Evolutionary conservation across 2,113 vertebrate species (phyloP).

Genomic region (Callipepla californica): DNA sequence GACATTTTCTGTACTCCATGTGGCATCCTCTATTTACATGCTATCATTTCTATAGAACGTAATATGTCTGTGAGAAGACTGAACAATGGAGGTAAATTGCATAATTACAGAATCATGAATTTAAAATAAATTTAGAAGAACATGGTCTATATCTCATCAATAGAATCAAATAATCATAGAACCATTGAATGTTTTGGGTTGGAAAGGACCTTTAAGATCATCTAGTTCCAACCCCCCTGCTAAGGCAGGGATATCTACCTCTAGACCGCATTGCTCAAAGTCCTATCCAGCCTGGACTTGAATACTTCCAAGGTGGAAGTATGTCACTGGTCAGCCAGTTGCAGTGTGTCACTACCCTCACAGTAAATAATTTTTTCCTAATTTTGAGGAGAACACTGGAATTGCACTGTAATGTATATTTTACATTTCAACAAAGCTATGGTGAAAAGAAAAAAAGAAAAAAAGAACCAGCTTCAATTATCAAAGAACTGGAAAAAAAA

Average conservation of each 20-base stretch:
- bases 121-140: neutral
- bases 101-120: neutral
- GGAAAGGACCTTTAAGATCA: no score
- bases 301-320: no score
- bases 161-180: no score
- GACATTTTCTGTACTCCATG: neutral
- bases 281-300: no score
- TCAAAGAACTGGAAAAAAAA: no score
- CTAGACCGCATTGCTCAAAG: no score
- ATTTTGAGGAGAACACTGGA: neutral
- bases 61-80: neutral
- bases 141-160: accelerated
- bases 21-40: neutral
- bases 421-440: neutral
- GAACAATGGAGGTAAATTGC: neutral
- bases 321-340: no score
- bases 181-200: no score
- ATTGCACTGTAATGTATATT: neutral
- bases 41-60: slow-evolving; percentile 15
- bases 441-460: neutral
- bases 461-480: neutral
- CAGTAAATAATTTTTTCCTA: no score
- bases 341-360: no score
- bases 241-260: no score
- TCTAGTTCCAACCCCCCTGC: no score